phyloP scores from a whole-genome alignment of 1,140 invertebrate genomes.

The Brevipalpus yothersi region DNA sequence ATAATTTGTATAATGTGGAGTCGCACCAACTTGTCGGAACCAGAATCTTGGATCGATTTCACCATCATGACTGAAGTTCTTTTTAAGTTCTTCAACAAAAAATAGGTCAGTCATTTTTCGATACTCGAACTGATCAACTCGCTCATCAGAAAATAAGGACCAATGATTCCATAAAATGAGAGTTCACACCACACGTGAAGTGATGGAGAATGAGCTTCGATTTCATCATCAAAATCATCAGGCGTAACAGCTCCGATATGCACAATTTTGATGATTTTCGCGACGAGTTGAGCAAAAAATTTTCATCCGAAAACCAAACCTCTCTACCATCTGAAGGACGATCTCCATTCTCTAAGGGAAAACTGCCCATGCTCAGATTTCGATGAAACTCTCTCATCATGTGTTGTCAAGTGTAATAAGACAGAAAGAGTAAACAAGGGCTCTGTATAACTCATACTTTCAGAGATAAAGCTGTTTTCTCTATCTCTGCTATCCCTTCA shows the following conservation, averaged over 20 bases:
- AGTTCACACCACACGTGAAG: background rate
- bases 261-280: background rate
- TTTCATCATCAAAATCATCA: background rate
- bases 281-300: background rate
- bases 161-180: background rate
- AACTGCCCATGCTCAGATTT: too few relatives aligned
- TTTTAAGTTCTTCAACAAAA: background rate
- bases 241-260: background rate
- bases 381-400: too few relatives aligned
- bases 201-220: background rate
- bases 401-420: too few relatives aligned
- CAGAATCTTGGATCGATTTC: background rate
- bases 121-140: background rate
- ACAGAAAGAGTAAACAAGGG: too few relatives aligned
- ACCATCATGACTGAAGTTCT: too few relatives aligned
- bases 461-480: too few relatives aligned
- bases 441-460: too few relatives aligned
- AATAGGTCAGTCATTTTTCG: background rate
- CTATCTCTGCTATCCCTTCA: too few relatives aligned
- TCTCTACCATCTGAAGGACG: background rate
- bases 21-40: background rate
- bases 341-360: too few relatives aligned
- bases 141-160: background rate
- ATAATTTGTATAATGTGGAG: background rate
- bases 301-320: background rate